Percentiles rank a stretch among this genome's conserved stretches.
These are phyloP conservation scores for Falco punctatus DNA, from an alignment of 2,113 vertebrate species.

Conservation along the genomic window DNA sequence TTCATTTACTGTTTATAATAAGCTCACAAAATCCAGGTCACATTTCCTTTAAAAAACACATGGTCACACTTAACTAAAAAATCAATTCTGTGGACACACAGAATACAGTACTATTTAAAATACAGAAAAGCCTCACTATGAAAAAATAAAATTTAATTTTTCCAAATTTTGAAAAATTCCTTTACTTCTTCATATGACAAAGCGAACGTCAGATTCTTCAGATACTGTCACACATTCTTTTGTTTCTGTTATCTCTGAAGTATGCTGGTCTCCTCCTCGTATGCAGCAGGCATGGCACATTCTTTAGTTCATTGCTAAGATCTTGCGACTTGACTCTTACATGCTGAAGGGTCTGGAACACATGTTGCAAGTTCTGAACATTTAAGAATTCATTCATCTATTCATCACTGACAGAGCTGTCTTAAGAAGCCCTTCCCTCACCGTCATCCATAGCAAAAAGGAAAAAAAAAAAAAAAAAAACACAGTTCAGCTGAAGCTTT, in stretches of 20 bases:
- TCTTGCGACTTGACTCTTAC: conserved; percentile 62
- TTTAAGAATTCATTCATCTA: conserved; percentile 71
- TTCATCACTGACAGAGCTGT: conserved; percentile 55
- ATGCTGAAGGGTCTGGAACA: conserved; percentile 53
- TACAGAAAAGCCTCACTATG: not conserved
- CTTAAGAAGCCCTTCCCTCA: conserved; percentile 63
- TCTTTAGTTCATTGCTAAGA: conserved; percentile 39
- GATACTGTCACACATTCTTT: conserved; percentile 72
- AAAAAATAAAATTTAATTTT: conserved; percentile 40
- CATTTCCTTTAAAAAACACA: conserved; percentile 66
- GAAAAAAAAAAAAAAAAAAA: not conserved
- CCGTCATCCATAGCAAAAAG: conserved; percentile 37
- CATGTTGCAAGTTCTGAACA: conserved; percentile 69
- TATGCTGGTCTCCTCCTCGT: conserved; percentile 42
- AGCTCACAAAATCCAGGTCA: conserved; percentile 76
- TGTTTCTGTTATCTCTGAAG: conserved; percentile 74
- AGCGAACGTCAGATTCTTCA: conserved; percentile 73
- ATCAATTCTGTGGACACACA: not conserved
- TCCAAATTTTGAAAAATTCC: conserved; percentile 66
- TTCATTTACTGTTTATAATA: conserved; percentile 64
- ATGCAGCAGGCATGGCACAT: conserved; percentile 19
- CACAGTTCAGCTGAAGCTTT: conserved; percentile 28
- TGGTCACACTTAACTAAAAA: not conserved
- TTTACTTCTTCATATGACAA: conserved; percentile 69
- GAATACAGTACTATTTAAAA: not conserved